Base-by-base conservation (phyloP, 64 coral and sea anemone genomes). In the Montipora efflorescens region DNA sequence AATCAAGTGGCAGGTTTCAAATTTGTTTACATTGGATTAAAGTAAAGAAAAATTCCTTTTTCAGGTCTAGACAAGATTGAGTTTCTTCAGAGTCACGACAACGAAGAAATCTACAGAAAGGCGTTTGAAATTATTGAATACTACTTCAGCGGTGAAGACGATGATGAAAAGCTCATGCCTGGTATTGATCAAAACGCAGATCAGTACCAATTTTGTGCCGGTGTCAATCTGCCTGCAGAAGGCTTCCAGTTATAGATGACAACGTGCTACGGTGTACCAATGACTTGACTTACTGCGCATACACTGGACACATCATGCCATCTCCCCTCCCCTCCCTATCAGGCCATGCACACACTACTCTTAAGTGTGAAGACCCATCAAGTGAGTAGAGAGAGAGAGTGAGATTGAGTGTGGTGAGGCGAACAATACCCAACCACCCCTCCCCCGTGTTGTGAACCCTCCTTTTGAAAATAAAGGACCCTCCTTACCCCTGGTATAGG, bases 61-160 rank as follows among this genome's bases (percentile, higher is more conserved):
- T 7, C 68, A 99, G 97, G 97, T 55, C 78, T 99, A 59, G 97
- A 99, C 95, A 99, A 99, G 88, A 96, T 99, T 68, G 95, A 99
- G 76, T 99, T 99, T 70, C 97, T 99, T 76, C 97, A 99, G 87
- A 93, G 97, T 82, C 97, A 99, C 58, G 97, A 99, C 62, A 99
- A 99, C 80, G 95, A 96, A 72, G 92, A 99, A 90, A 99, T 99
- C 45, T 99, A 99, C 79, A 96, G 87, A 74, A 99, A 99, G 64
- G 91, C 95, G 6, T 99, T 94, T 82, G 98, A 96, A 58, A 99
- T 99, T 19, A 96, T 99, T 11, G 98, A 99, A 62, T 90, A 87
- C 44, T 99, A 96, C 28, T 99, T 99, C 59, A 95, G 95, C 43
- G 89, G 95, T 5, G 98, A 99, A 21, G 98, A 99, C 8, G 98